Base-by-base conservation (phyloP, 2,797 vertebrate species). In the Parauchenoglanis punctatus region DNA sequence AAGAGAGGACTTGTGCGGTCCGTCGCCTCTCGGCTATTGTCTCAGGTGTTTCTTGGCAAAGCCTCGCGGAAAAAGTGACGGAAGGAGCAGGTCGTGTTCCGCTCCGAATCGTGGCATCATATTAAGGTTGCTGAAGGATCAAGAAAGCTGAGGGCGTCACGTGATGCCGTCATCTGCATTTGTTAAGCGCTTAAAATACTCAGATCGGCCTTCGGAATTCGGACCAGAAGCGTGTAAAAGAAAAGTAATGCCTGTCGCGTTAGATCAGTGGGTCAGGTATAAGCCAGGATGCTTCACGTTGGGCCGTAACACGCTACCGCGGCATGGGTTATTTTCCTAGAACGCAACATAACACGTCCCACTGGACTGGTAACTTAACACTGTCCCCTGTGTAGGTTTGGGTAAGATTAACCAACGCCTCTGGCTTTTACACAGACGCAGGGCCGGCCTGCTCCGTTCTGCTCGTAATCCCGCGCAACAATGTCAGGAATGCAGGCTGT, bases 401-500 rank as follows among this genome's bases (percentile, higher is more conserved):
- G 67, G 58, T 3, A 7, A 3, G 18, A 63, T 76, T 77, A 46
- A 73, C 25, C 83, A 44, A 59, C 18, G 6, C 20, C 31, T 58
- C 20, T 2, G 63, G 81, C 46, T 68, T 1, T 52, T 40, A 54
- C 10, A 58, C 20, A 63, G 20, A 76, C 28, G 70, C 58, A n/a
- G 72, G 23, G 0, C 44, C 7, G 0, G 7, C 25, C 90, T 84
- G 61, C 92, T 93, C 88, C 90, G 20, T 88, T 92, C 91, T 85
- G 65, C 76, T 84, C 85, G 92, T 94, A 93, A 95, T 95, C 93
- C 94, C 52, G 61, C 88, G 85, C 90, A 92, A 94, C 95, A 95
- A 96, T 96, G 92, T 25, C 44, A 92, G 93, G 95, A 96, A 96
- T 95, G 95, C 89, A 10, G 90, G 89, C 91, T 85, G 91, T 92